Evolutionary conservation across 2,113 vertebrate genomes (phyloP).

Genomic region (Leptobrachium ailaonicum): DNA sequence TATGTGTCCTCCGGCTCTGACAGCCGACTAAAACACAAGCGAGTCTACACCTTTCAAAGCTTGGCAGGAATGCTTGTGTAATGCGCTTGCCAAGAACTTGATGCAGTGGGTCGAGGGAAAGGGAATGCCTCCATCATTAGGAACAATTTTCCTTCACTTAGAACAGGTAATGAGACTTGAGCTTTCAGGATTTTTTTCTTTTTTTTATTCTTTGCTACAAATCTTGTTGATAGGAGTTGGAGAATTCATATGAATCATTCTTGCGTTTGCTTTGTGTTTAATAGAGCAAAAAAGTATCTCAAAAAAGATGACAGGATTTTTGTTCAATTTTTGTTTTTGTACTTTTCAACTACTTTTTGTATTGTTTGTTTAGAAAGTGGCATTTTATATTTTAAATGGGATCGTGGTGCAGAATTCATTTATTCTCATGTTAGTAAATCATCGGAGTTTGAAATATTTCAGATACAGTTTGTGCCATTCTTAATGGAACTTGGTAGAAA

Average conservation of each 20-base stretch:
- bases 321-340: too few relatives aligned
- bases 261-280: slow-evolving; percentile 14
- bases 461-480: too few relatives aligned
- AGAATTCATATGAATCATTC: slow-evolving; percentile 11
- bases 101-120: slow-evolving; percentile 3
- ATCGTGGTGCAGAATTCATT: too few relatives aligned
- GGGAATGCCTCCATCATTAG: slow-evolving; percentile 28
- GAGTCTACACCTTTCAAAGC: not conserved
- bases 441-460: too few relatives aligned
- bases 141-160: slow-evolving; percentile 24
- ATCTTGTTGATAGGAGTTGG: not conserved
- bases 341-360: too few relatives aligned
- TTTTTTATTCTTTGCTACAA: too few relatives aligned
- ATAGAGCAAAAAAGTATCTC: not conserved
- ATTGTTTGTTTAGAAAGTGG: too few relatives aligned
- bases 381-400: too few relatives aligned
- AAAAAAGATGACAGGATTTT: too few relatives aligned
- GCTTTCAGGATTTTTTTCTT: not conserved
- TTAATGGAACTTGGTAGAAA: too few relatives aligned
- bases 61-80: slow-evolving; percentile 12
- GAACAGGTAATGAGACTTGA: slow-evolving; percentile 10
- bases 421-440: too few relatives aligned
- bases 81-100: not conserved
- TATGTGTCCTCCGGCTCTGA: slow-evolving; percentile 5
- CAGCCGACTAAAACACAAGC: not conserved